Evolutionary conservation across 2,888 invertebrate genomes (phyloP), one percentile per base, ranked within the genome.

Genomic region (Proisotoma minuta): DNA sequence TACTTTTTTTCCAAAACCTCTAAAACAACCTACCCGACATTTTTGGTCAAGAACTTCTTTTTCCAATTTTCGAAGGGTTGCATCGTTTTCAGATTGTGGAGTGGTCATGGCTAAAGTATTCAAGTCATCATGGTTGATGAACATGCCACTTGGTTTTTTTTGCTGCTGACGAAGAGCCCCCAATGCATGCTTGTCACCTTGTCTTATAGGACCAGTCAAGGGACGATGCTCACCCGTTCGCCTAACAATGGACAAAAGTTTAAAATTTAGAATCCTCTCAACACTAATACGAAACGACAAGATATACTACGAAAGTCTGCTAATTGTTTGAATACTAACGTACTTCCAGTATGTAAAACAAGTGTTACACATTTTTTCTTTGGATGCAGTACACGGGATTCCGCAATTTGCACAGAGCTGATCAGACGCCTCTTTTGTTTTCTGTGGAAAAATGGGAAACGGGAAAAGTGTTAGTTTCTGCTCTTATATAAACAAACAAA

Each of bases 121-220:
- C 79, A 97, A 85, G 83, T 96, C 96, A 80, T 96, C 96, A 81
- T 94, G 91, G 84, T 93, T 94, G 82, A 97, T 90, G 83, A 92
- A 91, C 88, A 97, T 94, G 80, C 96, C 96, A 76, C 90, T 88
- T 67, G 96, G 96, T 76, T 96, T 90, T 78, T 91, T 90, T 77
- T 93, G 87, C 76, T 84, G 82, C 77, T 81, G 80, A 23, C 77
- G 75, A 34, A 77, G 71, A 27, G 76, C 69, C 29, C 76, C 73
- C 39, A 54, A 26, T 54, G 74, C 74, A 49, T 71, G 71, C 59
- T 69, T 69, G 34, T 75, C 75, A 20, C 75, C 75, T 39, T 75
- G 71, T 59, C 75, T 74, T 53, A 75, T 63, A 3, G 75, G 75
- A 74, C 89, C 89, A 77, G 87, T 86, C 76, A 88, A 86, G 76